Percentiles rank a stretch among this genome's conserved stretches.
Conservation (phyloP, 2,113 vertebrate species). For the Anseranas semipalmata region DNA sequence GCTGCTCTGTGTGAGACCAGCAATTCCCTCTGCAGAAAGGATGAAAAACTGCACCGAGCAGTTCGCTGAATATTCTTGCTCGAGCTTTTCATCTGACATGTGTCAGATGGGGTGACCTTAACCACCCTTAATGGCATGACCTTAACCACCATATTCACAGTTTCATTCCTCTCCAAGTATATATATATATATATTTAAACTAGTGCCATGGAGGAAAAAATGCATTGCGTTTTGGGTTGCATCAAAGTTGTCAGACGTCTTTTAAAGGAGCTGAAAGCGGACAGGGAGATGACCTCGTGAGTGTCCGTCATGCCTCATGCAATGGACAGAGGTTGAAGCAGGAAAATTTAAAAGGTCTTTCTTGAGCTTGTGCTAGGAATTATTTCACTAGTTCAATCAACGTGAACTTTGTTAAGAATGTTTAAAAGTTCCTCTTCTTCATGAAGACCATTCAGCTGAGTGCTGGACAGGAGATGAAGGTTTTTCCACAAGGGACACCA, state of each 20-base stretch:
- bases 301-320: not conserved
- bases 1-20: fast-evolving
- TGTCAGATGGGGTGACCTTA: slow-evolving; percentile 47
- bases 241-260: slow-evolving; percentile 34
- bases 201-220: not conserved
- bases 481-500: fast-evolving
- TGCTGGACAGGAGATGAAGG: not conserved
- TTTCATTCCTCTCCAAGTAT: not conserved
- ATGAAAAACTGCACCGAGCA: not conserved
- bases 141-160: not conserved
- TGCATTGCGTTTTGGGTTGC: not conserved
- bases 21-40: not conserved
- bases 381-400: not conserved
- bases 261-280: slow-evolving; percentile 32
- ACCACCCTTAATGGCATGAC: not conserved
- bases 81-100: slow-evolving; percentile 17
- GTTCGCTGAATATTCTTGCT: not conserved
- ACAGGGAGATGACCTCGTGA: slow-evolving; percentile 1
- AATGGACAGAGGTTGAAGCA: not conserved
- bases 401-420: not conserved
- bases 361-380: not conserved
- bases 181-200: not conserved
- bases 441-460: not conserved
- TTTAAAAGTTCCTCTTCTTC: not conserved
- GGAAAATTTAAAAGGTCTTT: not conserved